Base-by-base conservation (phyloP, 2,888 invertebrate genomes). In the Cephus sareptanus region DNA sequence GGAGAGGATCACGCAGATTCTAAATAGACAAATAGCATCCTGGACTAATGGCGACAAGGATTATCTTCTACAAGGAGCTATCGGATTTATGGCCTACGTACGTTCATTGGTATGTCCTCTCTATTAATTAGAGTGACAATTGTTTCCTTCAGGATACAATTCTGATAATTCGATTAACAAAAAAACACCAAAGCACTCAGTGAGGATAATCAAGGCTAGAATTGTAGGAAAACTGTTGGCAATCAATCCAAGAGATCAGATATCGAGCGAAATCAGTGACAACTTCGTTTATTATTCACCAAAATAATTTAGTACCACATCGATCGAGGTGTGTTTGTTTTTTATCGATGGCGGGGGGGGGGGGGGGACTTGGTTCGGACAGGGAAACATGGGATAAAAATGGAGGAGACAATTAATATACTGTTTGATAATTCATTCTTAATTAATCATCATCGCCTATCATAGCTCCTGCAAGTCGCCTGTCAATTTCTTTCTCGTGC, bases 281-380 rank as follows among this genome's bases (percentile, higher is more conserved):
- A 88, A 88, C 83, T 86, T 86, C 75, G 80, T 89, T 87, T 87
- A 87, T 88, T 89, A 82, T 87, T 87, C 85, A 85, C 84, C 84
- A 88, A 86, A 86, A 87, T 87, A 89, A 87, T 87, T 87, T 86
- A 87, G 84, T 88, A 86, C 85, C 87, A 87, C 86, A 87, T 88
- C 83, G 83, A 85, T 85, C 79, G 82, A 84, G 81, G 82, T 40
- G 82, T 11, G 71, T 75, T 77, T 71, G 12, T 71, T 33, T 15
- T 71, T 71, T 23, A 23, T 23, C 56, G 23, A 30, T 15, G 34
- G n/a, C 71, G 23, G 0, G 34, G 34, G 23, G 31, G 6, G 73
- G 6, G 3, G 35, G n/a, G 23, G 35, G 1, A 35, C 34, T 74
- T 34, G 37, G 35, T 33, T 71, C 56, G 71, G 12, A 31, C 12